Base-by-base conservation (phyloP, 2,113 vertebrate genomes). In the Periophthalmodon schlosseri region DNA sequence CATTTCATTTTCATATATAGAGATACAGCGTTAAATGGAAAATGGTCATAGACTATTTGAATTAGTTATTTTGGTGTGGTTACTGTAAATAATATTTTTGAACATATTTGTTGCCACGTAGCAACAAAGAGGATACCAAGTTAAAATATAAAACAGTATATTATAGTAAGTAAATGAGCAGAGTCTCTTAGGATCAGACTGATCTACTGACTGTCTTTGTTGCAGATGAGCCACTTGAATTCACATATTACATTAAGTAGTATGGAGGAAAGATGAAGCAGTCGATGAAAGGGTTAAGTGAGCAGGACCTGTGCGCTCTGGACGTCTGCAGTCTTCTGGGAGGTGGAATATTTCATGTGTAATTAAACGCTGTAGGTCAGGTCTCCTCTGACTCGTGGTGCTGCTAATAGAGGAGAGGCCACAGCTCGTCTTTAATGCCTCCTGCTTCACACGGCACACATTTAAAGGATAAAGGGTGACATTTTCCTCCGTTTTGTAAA, bases 341-440 rank as follows among this genome's bases (percentile, higher is more conserved):
- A 93, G 94, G 92, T 93, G 95, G 95, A 95, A 95, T 96, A 95
- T 96, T 96, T 96, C 92, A 96, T 95, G 94, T 93, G 95, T 97
- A 97, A 97, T 97, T 98, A 96, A 96, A 97, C 96, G 95, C 93
- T 97, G 96, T 96, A 96, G 96, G 96, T 97, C 96, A 96, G 83
- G 93, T 93, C 95, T 96, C 95, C 93, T 94, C 92, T 95, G 96
- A 95, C 95, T 96, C 95, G 88, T 73, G 92, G 94, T 95, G 92
- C 94, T 93, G 91, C 93, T 94, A 95, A 95, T 95, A 89, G 90
- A 88, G 92, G 91, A 91, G 75, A 93, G 93, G 92, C 92, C 93
- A 84, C 88, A 84, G 91, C 93, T 68, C 91, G 94, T 95, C 92
- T 87, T 95, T 94, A 94, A 93, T 79, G 91, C 90, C 63, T 58